Percentiles rank a stretch among this genome's conserved stretches.
These are phyloP conservation scores for Megaustenia siamemsis DNA, from an alignment of 2,888 invertebrate species.

Conservation along the genomic window DNA sequence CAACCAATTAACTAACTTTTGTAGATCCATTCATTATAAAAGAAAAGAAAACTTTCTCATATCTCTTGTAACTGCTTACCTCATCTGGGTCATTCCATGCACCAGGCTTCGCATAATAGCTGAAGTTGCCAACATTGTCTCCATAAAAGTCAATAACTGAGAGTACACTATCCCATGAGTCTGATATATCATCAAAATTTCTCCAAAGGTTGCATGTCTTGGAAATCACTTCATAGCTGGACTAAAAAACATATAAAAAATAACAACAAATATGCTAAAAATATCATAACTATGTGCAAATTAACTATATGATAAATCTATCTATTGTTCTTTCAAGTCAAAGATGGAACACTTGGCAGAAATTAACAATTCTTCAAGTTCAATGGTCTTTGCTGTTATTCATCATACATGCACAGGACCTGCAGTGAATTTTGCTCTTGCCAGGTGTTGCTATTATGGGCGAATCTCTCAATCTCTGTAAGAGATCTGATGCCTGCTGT, in stretches of 20 bases:
- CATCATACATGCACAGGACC: too few relatives aligned
- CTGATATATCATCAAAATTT: conserved; percentile 96
- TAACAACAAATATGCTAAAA: neutral
- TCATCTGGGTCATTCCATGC: conserved; percentile 99
- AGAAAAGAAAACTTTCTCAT: too few relatives aligned
- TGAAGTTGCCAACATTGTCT: conserved; percentile 93
- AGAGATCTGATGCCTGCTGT: too few relatives aligned
- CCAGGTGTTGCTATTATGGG: too few relatives aligned
- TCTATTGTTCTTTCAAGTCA: neutral
- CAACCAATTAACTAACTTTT: too few relatives aligned
- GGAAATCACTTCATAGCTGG: conserved; percentile 92
- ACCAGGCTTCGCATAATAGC: conserved; percentile 93
- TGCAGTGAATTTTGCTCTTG: too few relatives aligned
- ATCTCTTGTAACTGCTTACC: conserved; percentile 84
- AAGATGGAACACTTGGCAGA: neutral
- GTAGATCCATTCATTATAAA: too few relatives aligned
- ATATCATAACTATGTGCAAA: neutral
- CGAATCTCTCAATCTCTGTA: too few relatives aligned
- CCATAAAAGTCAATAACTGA: conserved; percentile 96
- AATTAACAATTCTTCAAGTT: too few relatives aligned
- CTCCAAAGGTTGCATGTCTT: conserved; percentile 96
- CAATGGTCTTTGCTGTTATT: too few relatives aligned
- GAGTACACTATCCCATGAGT: conserved; percentile 95
- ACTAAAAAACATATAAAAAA: conserved; percentile 84
- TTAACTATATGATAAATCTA: neutral